phyloP scores from a whole-genome alignment of 2,797 vertebrate genomes.

The Harpagifer antarcticus region DNA sequence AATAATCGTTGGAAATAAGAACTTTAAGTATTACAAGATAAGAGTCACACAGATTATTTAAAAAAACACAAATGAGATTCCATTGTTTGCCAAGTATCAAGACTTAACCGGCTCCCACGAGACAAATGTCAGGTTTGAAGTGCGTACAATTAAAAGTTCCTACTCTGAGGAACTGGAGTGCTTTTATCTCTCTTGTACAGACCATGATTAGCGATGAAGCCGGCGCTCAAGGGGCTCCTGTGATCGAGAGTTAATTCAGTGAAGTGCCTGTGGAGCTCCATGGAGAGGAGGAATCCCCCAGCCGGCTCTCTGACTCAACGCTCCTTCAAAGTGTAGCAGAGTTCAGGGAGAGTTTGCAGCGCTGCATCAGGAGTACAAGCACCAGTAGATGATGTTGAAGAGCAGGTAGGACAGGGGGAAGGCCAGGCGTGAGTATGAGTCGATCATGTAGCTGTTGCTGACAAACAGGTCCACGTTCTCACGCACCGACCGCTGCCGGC shows the following conservation, averaged over 20 bases:
- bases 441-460: constrained; percentile 92
- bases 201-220: neutral
- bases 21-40: neutral
- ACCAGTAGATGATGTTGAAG: constrained; percentile 95
- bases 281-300: constrained; percentile 9
- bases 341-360: neutral
- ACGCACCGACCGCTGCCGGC: constrained; percentile 85
- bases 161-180: neutral
- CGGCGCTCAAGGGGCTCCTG: constrained; percentile 5
- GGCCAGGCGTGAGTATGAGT: constrained; percentile 92
- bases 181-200: constrained; percentile 12
- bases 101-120: neutral
- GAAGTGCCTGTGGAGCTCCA: neutral
- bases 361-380: constrained; percentile 88
- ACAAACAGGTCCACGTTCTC: constrained; percentile 88
- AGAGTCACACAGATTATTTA: constrained; percentile 10
- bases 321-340: neutral
- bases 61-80: neutral
- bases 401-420: constrained; percentile 92
- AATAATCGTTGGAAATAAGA: neutral
- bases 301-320: constrained; percentile 1
- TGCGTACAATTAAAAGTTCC: neutral
- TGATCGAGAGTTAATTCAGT: neutral
- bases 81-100: neutral
- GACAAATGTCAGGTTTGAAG: neutral